Evolutionary conservation across 2,888 invertebrate genomes (phyloP).

Genomic region (Drosophila anceps): DNA sequence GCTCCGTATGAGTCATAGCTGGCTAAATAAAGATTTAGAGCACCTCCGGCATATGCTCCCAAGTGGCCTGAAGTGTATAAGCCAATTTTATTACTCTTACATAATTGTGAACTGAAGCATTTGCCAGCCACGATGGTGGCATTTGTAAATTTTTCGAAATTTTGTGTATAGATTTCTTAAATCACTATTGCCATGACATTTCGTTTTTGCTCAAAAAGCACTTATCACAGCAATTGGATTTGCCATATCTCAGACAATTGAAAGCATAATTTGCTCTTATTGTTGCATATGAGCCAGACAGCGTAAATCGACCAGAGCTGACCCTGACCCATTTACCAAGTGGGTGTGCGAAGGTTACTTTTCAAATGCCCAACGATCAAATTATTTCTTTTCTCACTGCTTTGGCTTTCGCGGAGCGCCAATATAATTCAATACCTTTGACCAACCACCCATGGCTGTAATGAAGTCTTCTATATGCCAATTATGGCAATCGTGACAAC

Average conservation of each 20-base stretch:
- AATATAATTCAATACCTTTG: slow-evolving; percentile 3
- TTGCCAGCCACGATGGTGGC: slow-evolving; percentile 20
- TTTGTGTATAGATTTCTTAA: slow-evolving; percentile 25
- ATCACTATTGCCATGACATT: slow-evolving; percentile 58
- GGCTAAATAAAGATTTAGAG: slow-evolving; percentile 21
- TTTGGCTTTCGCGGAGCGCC: slow-evolving; percentile 14
- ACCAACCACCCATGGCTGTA: slow-evolving; percentile 22
- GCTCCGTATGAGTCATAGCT: slow-evolving; percentile 54
- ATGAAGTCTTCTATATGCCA: slow-evolving; percentile 72
- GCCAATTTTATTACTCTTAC: slow-evolving; percentile 39
- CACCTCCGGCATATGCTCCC: slow-evolving; percentile 38
- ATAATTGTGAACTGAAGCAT: slow-evolving; percentile 32
- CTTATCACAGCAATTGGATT: slow-evolving; percentile 62
- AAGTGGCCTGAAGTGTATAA: slow-evolving; percentile 17
- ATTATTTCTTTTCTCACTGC: slow-evolving; percentile 1
- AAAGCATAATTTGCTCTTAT: slow-evolving; percentile 62
- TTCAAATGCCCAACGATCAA: slow-evolving; percentile 18
- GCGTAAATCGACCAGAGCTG: slow-evolving; percentile 20
- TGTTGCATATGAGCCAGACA: slow-evolving; percentile 42
- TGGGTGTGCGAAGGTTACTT: slow-evolving; percentile 38
- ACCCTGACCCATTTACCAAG: slow-evolving; percentile 57
- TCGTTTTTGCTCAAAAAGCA: slow-evolving; percentile 34
- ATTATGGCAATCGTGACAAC: slow-evolving; percentile 48
- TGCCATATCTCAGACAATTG: slow-evolving; percentile 57
- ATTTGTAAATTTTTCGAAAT: slow-evolving; percentile 17